Evolutionary conservation across 2,888 invertebrate species (phyloP).

Genomic region (Euspilapteryx auroguttella): DNA sequence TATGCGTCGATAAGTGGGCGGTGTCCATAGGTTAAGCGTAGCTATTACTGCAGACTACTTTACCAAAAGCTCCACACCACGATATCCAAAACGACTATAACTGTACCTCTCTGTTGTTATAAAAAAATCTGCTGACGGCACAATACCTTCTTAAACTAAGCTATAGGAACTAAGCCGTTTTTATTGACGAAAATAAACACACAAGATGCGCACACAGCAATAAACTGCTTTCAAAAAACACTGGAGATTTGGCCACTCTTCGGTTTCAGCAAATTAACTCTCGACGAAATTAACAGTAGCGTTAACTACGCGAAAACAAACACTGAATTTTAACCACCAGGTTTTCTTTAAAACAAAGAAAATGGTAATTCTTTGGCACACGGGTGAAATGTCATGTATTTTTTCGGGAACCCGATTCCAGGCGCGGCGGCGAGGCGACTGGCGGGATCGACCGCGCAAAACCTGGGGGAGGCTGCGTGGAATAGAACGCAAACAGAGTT

Average conservation of each 20-base stretch:
- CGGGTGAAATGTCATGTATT: slow-evolving; percentile 11
- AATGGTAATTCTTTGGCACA: slow-evolving; percentile 37
- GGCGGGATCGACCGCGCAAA: slow-evolving; percentile 52
- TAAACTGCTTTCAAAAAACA: too few species aligned
- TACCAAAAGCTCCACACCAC: slow-evolving; percentile 33
- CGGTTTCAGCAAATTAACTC: slow-evolving; percentile 10
- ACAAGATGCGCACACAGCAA: too few species aligned
- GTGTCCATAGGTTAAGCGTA: too few species aligned
- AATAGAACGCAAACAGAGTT: slow-evolving; percentile 14
- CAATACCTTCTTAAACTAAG: slow-evolving; percentile 1
- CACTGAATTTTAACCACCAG: slow-evolving; percentile 38
- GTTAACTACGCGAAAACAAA: too few species aligned
- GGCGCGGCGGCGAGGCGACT: slow-evolving; percentile 55
- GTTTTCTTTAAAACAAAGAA: slow-evolving; percentile 35
- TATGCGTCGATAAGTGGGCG: too few species aligned
- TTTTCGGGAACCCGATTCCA: too few species aligned
- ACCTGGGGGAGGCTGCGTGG: slow-evolving; percentile 57
- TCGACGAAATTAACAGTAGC: slow-evolving; percentile 53
- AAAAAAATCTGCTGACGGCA: slow-evolving; percentile 5
- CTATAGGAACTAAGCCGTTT: slow-evolving; percentile 1
- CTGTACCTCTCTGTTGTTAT: slow-evolving; percentile 27
- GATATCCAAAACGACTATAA: slow-evolving; percentile 40
- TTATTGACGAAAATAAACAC: too few species aligned
- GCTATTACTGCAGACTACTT: too few species aligned
- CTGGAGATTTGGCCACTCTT: too few species aligned